These are phyloP conservation scores for Trachymyrmex cornetzi DNA, from an alignment of 1,140 invertebrate species.

Conservation along the genomic window DNA sequence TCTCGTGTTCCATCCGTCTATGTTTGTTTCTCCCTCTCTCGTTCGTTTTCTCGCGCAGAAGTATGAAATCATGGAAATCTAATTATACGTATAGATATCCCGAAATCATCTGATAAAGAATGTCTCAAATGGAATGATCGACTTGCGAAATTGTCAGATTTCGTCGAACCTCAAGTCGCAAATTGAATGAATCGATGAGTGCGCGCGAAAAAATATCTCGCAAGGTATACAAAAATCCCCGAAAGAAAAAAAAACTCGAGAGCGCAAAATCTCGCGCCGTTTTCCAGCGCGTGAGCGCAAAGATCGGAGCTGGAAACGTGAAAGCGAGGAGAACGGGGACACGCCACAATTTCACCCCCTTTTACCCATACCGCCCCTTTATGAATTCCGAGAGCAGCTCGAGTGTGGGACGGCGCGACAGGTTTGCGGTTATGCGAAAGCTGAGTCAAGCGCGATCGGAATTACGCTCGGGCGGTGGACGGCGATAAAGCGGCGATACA, in stretches of 20 bases:
- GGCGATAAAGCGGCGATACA: conserved; percentile 77
- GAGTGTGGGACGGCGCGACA: conserved; percentile 64
- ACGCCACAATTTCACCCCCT: conserved; percentile 71
- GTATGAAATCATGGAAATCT: background rate
- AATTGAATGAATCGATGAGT: conserved; percentile 3
- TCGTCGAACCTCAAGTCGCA: background rate
- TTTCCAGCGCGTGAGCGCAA: background rate
- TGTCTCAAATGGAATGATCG: conserved; percentile 2
- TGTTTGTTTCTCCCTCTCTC: background rate
- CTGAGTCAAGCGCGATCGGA: conserved; percentile 80
- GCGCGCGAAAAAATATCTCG: conserved; percentile 8
- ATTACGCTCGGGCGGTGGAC: conserved; percentile 73
- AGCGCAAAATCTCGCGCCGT: background rate
- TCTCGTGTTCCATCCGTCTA: background rate
- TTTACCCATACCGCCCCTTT: conserved; percentile 65
- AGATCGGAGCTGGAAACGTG: background rate
- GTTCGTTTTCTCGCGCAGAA: background rate
- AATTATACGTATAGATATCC: background rate
- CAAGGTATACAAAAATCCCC: background rate
- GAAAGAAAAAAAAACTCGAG: background rate
- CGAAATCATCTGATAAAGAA: conserved; percentile 16
- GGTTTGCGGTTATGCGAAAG: conserved; percentile 78
- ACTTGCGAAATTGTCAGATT: conserved; percentile 11
- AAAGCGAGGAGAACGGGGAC: conserved; percentile 8
- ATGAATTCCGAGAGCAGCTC: conserved; percentile 74